These are phyloP conservation scores for Diploptera punctata DNA, from an alignment of 2,888 invertebrate species.

Conservation along the genomic window DNA sequence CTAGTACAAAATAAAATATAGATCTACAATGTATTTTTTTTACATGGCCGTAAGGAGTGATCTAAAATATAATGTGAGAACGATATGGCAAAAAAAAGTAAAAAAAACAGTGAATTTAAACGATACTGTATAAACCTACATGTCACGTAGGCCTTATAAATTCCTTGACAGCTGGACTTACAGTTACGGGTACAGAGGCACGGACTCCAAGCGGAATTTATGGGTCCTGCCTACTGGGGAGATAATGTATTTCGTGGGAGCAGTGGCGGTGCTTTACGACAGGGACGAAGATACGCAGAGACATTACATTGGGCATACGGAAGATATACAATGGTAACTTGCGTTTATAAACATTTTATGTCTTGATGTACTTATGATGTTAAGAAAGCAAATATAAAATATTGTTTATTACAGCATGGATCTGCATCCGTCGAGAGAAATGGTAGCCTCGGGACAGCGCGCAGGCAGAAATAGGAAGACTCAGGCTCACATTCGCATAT, in stretches of 20 bases:
- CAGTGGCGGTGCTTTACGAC: slow-evolving; percentile 88
- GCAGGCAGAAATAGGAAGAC: slow-evolving; percentile 84
- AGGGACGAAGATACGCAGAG: slow-evolving; percentile 86
- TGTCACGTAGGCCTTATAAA: too few relatives aligned
- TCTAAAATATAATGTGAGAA: too few relatives aligned
- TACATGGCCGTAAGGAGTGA: too few relatives aligned
- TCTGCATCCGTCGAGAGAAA: slow-evolving; percentile 84
- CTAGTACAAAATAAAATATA: too few relatives aligned
- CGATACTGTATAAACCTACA: too few relatives aligned
- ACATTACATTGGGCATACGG: slow-evolving; percentile 90
- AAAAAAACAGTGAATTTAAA: too few relatives aligned
- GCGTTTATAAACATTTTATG: too few relatives aligned
- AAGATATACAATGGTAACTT: slow-evolving; percentile 88
- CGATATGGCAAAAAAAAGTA: too few relatives aligned
- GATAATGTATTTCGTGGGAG: slow-evolving; percentile 90
- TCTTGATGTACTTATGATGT: too few relatives aligned
- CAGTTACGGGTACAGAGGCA: slow-evolving; percentile 93
- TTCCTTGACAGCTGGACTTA: slow-evolving; percentile 50
- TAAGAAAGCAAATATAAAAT: too few relatives aligned
- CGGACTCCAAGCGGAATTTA: slow-evolving; percentile 86
- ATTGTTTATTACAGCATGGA: slow-evolving; percentile 69
- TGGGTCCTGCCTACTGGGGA: slow-evolving; percentile 95
- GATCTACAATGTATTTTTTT: too few relatives aligned
- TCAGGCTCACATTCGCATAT: slow-evolving; percentile 89
- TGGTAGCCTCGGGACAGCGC: slow-evolving; percentile 89